Percentiles rank a stretch among this genome's conserved stretches.
Evolutionary conservation across 2,797 vertebrate species (phyloP).

Genomic region (Anniella stebbinsi): DNA sequence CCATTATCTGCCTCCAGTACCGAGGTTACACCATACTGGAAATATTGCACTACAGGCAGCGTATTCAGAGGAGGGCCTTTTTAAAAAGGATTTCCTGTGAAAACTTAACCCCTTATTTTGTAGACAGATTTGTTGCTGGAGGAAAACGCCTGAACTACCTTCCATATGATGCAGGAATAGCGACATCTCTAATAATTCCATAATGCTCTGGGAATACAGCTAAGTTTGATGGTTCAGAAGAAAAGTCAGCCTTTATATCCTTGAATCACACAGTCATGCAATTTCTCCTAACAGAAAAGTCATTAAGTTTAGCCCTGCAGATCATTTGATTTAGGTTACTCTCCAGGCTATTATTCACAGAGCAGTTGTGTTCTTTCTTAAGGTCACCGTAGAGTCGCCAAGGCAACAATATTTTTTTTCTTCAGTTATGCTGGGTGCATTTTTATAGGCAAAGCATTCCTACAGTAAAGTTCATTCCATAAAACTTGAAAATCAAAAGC

Average conservation of each 20-base stretch:
- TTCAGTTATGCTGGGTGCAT: not conserved
- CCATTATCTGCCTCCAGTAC: not conserved
- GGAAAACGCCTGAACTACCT: conserved; percentile 6
- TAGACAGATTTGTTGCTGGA: not conserved
- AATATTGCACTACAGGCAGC: not conserved
- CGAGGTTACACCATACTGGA: not conserved
- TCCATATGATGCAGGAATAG: conserved; percentile 13
- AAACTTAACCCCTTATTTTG: not conserved
- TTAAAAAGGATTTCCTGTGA: not conserved
- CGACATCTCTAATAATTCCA: not conserved
- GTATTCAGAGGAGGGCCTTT: not conserved
- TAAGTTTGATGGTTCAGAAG: not conserved
- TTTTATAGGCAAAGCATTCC: conserved; percentile 19
- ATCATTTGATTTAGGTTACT: conserved; percentile 20
- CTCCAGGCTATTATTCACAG: conserved; percentile 21
- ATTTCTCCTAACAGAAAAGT: conserved; percentile 22
- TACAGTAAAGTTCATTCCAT: conserved; percentile 28
- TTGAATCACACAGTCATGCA: conserved; percentile 15
- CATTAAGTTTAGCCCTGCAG: not conserved
- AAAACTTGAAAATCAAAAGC: not conserved
- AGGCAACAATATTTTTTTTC: not conserved
- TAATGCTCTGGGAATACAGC: not conserved
- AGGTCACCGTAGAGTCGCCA: conserved; percentile 26
- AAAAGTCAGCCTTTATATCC: conserved; percentile 1
- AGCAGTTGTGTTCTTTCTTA: conserved; percentile 24